phyloP scores from a whole-genome alignment of 2,888 invertebrate genomes.

The Thysanoteuthis rhombus region DNA sequence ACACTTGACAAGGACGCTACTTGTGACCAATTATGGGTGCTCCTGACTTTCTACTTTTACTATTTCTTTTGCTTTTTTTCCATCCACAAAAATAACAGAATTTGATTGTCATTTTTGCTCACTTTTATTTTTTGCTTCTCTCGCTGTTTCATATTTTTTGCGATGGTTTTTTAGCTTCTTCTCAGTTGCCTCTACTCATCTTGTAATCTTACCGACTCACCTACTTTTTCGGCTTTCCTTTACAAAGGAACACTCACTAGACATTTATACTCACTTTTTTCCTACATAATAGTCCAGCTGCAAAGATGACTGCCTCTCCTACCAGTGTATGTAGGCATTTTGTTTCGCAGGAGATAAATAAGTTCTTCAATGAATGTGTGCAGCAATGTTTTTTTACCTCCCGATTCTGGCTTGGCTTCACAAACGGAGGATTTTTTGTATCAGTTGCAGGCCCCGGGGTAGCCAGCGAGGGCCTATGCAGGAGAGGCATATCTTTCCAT shows the following conservation, averaged over 20 bases:
- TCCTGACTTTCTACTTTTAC: background rate
- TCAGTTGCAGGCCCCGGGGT: no score
- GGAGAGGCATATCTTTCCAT: no score
- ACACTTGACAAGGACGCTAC: background rate
- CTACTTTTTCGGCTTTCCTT: background rate
- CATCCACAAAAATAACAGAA: background rate
- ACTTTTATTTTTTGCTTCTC: background rate
- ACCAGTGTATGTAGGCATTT: no score
- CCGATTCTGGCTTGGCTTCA: no score
- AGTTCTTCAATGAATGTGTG: no score
- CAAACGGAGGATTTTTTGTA: no score
- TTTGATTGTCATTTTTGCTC: background rate
- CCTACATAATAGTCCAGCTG: background rate
- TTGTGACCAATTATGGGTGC: constrained; percentile 12
- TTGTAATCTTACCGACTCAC: background rate
- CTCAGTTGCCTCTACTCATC: background rate
- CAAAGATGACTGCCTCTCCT: background rate
- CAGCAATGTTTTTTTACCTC: no score
- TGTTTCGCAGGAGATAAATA: no score
- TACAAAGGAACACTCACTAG: background rate
- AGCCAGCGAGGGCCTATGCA: no score
- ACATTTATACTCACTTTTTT: background rate
- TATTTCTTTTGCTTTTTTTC: background rate
- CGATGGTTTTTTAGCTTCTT: background rate
- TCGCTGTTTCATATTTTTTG: background rate